Conservation (phyloP, 1,140 invertebrate species). For the Agrypnia vestita region DNA sequence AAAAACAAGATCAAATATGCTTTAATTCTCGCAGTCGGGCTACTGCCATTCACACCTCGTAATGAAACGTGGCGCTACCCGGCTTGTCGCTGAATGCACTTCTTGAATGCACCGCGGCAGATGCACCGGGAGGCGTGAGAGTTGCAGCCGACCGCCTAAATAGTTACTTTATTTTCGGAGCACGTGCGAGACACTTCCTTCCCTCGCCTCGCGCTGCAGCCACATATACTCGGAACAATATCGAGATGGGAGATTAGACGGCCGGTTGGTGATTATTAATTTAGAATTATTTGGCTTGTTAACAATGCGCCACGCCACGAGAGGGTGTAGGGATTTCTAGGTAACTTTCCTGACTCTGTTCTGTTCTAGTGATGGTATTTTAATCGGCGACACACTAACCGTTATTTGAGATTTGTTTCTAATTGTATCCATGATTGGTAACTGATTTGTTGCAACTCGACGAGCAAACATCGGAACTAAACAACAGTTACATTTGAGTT, state of each 20-base stretch:
- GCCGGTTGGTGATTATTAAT: slow-evolving; percentile 40
- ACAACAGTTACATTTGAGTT: too few species aligned
- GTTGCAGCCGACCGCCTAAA: slow-evolving; percentile 19
- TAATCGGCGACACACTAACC: too few species aligned
- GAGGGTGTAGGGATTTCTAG: neutral
- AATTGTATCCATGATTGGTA: too few species aligned
- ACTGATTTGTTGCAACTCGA: too few species aligned
- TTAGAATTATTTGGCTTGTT: slow-evolving; percentile 10
- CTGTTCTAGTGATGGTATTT: too few species aligned
- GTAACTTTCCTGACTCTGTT: too few species aligned
- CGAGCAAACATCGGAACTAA: too few species aligned
- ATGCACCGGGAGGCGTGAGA: neutral
- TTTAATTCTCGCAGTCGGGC: neutral
- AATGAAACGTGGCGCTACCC: neutral
- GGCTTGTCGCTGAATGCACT: too few species aligned
- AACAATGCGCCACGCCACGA: neutral
- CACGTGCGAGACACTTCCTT: slow-evolving; percentile 34
- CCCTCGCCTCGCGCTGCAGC: neutral
- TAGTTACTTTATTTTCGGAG: slow-evolving; percentile 34
- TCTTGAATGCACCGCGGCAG: neutral
- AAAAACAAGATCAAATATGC: too few species aligned
- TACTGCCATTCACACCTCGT: slow-evolving; percentile 4
- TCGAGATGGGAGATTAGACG: slow-evolving; percentile 30
- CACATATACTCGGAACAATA: slow-evolving; percentile 2
- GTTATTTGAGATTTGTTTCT: too few species aligned